These are phyloP conservation scores for Anguilla marmorata DNA, from an alignment of 2,797 vertebrate species.

Conservation along the genomic window DNA sequence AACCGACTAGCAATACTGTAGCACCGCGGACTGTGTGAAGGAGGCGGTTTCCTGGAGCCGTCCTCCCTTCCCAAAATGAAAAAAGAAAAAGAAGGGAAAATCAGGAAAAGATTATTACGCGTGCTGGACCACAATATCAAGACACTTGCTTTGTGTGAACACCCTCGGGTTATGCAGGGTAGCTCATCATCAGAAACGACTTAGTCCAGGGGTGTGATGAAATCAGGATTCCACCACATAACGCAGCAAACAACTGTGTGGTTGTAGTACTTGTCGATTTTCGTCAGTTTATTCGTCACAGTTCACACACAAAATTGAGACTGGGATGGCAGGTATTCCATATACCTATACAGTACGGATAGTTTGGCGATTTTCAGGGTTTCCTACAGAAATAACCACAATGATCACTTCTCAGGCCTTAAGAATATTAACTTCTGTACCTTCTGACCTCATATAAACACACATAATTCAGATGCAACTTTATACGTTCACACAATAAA, in stretches of 20 bases:
- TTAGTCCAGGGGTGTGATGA: background rate
- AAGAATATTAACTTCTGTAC: no score
- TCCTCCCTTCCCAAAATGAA: constrained; percentile 38
- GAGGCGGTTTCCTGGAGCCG: constrained; percentile 64
- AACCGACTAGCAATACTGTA: constrained; percentile 51
- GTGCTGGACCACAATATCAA: background rate
- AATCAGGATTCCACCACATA: background rate
- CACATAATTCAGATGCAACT: no score
- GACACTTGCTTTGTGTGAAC: background rate
- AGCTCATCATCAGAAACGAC: background rate
- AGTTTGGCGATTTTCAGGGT: no score
- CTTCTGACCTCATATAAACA: no score
- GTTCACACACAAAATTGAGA: background rate
- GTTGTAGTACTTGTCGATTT: background rate
- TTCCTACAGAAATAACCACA: no score
- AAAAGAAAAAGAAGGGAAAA: constrained; percentile 2
- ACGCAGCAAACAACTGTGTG: background rate
- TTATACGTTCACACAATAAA: no score
- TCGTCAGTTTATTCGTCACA: background rate
- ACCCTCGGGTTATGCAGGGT: background rate
- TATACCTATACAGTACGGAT: no score
- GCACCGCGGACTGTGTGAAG: constrained; percentile 60
- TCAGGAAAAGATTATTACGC: constrained; percentile 18
- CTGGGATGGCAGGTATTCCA: no score
- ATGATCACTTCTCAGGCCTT: no score